A percentile compares a stretch with the other conserved stretches of the same genome.
These are phyloP conservation scores for Carcina quercana DNA, from an alignment of 2,888 invertebrate genomes.

Conservation along the genomic window DNA sequence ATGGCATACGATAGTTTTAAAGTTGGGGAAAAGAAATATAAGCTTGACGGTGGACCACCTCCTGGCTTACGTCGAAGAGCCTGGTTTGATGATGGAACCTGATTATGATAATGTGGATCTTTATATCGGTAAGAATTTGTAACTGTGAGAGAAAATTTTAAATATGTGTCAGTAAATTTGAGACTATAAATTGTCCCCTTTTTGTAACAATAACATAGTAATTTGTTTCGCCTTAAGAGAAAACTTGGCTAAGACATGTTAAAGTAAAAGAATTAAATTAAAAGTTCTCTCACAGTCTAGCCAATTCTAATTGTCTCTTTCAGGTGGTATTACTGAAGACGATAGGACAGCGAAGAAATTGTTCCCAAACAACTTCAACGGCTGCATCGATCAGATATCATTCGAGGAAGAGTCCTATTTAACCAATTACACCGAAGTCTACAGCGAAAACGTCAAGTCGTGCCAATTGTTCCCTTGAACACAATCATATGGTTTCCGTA, in stretches of 20 bases:
- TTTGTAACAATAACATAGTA: too few species aligned
- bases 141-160: too few species aligned
- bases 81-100: conserved; percentile 28
- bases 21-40: conserved; percentile 49
- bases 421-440: conserved; percentile 47
- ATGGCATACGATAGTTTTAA: conserved; percentile 77
- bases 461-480: conserved; percentile 56
- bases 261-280: too few species aligned
- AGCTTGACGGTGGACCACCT: conserved; percentile 54
- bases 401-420: conserved; percentile 40
- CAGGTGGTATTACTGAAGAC: conserved; percentile 73
- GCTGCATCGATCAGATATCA: conserved; percentile 75
- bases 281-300: too few species aligned
- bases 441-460: conserved; percentile 61
- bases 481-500: background rate
- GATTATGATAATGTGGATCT: conserved; percentile 43
- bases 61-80: conserved; percentile 47
- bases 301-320: conserved; percentile 10
- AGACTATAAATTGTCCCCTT: background rate
- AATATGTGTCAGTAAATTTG: background rate
- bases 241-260: too few species aligned
- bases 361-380: conserved; percentile 73
- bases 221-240: too few species aligned
- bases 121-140: conserved; percentile 54
- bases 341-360: conserved; percentile 53